Conservation (phyloP, 2,797 vertebrate species). For the Poecilia picta region DNA sequence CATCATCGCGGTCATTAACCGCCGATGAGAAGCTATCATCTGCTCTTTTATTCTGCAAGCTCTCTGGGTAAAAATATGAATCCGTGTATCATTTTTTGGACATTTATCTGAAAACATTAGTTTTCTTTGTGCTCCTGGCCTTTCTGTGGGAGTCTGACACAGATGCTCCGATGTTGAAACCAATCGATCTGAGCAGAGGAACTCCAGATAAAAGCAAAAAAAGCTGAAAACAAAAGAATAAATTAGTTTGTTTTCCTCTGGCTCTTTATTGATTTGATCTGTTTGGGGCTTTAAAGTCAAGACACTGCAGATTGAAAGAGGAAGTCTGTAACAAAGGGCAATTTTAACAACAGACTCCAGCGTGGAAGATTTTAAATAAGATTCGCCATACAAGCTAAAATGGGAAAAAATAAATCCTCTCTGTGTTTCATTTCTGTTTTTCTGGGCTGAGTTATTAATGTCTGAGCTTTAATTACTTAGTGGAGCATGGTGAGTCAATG, state of each 20-base stretch:
- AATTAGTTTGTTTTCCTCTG: conserved; percentile 26
- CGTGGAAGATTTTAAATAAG: conserved; percentile 45
- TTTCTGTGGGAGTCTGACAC: conserved; percentile 20
- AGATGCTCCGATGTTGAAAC: conserved; percentile 38
- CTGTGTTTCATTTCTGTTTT: conserved; percentile 53
- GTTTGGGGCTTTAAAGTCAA: conserved; percentile 46
- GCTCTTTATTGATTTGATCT: conserved; percentile 56
- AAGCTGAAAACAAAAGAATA: conserved; percentile 35
- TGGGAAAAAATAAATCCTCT: conserved; percentile 62
- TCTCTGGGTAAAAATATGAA: conserved; percentile 4
- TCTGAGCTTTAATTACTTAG: conserved; percentile 67
- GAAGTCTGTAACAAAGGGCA: conserved; percentile 29
- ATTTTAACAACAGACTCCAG: conserved; percentile 44
- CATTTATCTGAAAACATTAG: conserved; percentile 28
- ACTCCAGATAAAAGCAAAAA: conserved; percentile 6
- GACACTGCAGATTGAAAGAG: conserved; percentile 25
- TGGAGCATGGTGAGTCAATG: conserved; percentile 37
- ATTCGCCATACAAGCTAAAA: conserved; percentile 45
- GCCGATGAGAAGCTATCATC: conserved; percentile 25
- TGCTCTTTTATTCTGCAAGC: conserved; percentile 15
- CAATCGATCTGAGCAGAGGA: conserved; percentile 42
- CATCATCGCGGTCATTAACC: conserved; percentile 33
- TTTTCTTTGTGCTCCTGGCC: conserved; percentile 1
- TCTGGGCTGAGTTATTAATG: conserved; percentile 65
- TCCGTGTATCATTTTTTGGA: conserved; percentile 17